Evolutionary conservation across 2,113 vertebrate genomes (phyloP).

Genomic region (Pseudopodoces humilis): DNA sequence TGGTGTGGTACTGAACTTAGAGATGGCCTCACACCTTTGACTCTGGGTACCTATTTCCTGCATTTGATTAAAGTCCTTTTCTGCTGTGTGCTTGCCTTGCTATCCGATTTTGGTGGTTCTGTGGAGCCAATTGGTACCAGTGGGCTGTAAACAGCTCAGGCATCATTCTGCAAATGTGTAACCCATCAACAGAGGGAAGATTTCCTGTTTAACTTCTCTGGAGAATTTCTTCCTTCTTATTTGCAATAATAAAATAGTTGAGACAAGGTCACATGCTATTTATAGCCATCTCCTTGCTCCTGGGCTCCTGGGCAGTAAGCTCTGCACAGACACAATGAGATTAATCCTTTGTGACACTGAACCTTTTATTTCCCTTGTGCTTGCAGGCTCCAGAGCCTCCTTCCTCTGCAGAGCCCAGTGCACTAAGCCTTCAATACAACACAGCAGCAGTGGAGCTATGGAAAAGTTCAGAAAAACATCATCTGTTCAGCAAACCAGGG

Average conservation of each 20-base stretch:
- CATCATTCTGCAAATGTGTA: neutral
- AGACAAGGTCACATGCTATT: neutral
- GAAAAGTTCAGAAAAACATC: neutral
- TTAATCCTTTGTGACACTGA: constrained; percentile 42
- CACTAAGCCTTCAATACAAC: constrained; percentile 1
- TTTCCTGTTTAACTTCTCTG: neutral
- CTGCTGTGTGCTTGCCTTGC: neutral
- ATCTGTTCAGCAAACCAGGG: neutral
- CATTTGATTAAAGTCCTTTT: neutral
- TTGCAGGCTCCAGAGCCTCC: neutral
- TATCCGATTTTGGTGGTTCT: neutral
- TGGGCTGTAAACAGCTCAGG: neutral
- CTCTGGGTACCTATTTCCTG: neutral
- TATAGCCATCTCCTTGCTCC: constrained; percentile 15
- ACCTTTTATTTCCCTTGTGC: constrained; percentile 39
- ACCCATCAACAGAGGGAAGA: neutral
- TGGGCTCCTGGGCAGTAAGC: neutral
- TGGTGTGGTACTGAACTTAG: neutral
- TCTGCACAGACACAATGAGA: neutral
- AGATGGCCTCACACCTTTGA: neutral
- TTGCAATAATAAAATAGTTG: constrained; percentile 8
- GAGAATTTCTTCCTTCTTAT: neutral
- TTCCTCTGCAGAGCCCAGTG: neutral
- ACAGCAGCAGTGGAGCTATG: neutral
- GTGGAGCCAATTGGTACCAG: neutral